Evolutionary conservation across 2,797 vertebrate species (phyloP), one percentile per base, ranked within the genome.

Genomic region (Mormyrops boulengeri): DNA sequence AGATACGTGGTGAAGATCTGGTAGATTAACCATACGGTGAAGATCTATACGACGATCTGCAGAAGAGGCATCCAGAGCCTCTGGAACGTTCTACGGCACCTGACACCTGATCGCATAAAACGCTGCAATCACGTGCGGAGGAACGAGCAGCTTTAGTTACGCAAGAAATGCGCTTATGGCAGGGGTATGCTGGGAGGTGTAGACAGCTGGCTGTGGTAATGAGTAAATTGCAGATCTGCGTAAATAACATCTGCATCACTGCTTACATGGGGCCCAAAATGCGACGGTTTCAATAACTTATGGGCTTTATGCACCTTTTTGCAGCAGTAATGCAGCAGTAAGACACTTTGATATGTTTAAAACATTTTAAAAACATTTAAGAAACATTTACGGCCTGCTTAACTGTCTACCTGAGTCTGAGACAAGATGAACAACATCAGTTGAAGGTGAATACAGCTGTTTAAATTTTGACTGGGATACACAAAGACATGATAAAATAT

Each of bases 161-260:
- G 11, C n/a, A 87, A 34, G 6, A 55, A 87, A 52, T 22, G 44
- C 6, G 19, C 84, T 52, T 49, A 49, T 49, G 84, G 22, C 49
- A 26, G 47, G 84, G 26, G 52, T 17, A 11, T 38, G 22, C 52
- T 55, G 19, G 11, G 22, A 26, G 22, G 85, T 38, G 19, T 30
- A 17, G 88, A 80, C 88, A 88, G 88, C 66, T 88, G 88, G 55
- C 52, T 9, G 38, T 7, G 12, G 19, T 85, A 89, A 89, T 82
- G 88, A 84, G 77, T 62, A 69, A 89, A 85, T 84, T 8, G 52
- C 34, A n/a, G 14, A 14, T 60, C 77, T 84, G 73, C 80, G 77
- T 55, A 44, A 55, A 55, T 41, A 53, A 85, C 88, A 89, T 84
- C 52, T 89, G 73, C 77, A 66, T 60, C n/a, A 11, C 52, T 38